Evolutionary conservation across 2,888 invertebrate species (phyloP).

Genomic region (Diachrysia chrysitis): DNA sequence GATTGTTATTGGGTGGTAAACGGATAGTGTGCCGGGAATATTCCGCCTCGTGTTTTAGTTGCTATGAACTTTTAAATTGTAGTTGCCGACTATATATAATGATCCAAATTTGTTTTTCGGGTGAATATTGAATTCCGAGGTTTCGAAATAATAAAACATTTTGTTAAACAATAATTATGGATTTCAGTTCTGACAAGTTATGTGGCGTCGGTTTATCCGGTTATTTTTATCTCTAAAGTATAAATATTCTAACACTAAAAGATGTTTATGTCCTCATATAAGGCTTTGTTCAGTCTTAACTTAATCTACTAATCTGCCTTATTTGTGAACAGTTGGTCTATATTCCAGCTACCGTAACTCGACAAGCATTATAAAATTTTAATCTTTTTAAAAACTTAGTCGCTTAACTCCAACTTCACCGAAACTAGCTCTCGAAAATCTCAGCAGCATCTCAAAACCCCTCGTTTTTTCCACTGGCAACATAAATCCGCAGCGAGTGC

Average conservation of each 20-base stretch:
- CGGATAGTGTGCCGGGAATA: neutral
- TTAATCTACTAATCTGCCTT: neutral
- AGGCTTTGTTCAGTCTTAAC: too few species aligned
- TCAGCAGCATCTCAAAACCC: conserved; percentile 18
- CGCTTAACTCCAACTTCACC: conserved; percentile 12
- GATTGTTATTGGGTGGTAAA: conserved; percentile 30
- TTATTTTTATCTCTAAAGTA: too few species aligned
- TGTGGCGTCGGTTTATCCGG: too few species aligned
- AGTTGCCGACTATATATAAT: neutral
- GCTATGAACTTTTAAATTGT: neutral
- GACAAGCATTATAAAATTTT: neutral
- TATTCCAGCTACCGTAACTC: neutral
- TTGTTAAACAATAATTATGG: too few species aligned
- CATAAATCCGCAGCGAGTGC: conserved; percentile 49
- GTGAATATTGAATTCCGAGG: neutral
- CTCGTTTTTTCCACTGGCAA: conserved; percentile 41
- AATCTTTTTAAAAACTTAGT: neutral
- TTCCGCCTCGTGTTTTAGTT: neutral
- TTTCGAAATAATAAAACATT: too few species aligned
- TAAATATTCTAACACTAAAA: too few species aligned
- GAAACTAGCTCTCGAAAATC: conserved; percentile 22
- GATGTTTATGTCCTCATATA: too few species aligned
- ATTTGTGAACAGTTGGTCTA: neutral
- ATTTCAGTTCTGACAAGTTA: too few species aligned
- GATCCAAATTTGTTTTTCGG: neutral